Conservation (phyloP, 2,113 vertebrate genomes). For the Nothobranchius kuhntae region DNA sequence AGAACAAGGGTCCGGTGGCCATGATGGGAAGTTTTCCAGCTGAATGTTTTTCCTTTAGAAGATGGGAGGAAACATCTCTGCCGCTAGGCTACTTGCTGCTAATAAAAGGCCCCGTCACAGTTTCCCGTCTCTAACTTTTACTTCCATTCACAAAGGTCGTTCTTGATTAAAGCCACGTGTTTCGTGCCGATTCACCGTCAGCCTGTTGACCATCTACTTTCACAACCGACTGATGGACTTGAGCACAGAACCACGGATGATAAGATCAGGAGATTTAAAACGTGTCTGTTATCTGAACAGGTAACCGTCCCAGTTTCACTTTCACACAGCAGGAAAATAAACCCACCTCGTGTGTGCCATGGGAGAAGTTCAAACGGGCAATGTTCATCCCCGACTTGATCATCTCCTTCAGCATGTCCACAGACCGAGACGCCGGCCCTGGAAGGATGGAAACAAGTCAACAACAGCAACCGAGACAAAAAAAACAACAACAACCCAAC, state of each 20-base stretch:
- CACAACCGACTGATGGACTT: slow-evolving; percentile 31
- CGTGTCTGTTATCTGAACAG: slow-evolving; percentile 9
- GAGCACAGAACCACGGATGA: slow-evolving; percentile 15
- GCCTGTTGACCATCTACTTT: neutral
- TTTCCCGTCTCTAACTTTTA: neutral
- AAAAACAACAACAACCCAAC: too few relatives aligned
- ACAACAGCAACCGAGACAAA: too few relatives aligned
- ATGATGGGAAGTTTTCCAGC: too few relatives aligned
- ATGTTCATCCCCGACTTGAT: slow-evolving; percentile 99
- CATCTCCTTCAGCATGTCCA: slow-evolving; percentile 94
- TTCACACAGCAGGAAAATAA: neutral
- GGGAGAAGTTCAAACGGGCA: slow-evolving; percentile 97
- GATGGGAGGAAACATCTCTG: too few relatives aligned
- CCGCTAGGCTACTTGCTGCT: too few relatives aligned
- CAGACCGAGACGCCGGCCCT: slow-evolving; percentile 94
- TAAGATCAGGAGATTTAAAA: slow-evolving; percentile 10
- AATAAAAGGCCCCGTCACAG: too few relatives aligned
- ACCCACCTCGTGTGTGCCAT: slow-evolving; percentile 91
- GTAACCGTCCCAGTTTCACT: neutral
- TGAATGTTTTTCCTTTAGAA: too few relatives aligned
- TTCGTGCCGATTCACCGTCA: neutral
- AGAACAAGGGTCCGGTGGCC: too few relatives aligned
- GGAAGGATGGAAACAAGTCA: neutral
- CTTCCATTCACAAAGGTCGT: neutral
- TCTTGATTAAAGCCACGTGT: slow-evolving; percentile 6